phyloP scores from a whole-genome alignment of 2,113 vertebrate genomes.

The Edolisoma coerulescens region DNA sequence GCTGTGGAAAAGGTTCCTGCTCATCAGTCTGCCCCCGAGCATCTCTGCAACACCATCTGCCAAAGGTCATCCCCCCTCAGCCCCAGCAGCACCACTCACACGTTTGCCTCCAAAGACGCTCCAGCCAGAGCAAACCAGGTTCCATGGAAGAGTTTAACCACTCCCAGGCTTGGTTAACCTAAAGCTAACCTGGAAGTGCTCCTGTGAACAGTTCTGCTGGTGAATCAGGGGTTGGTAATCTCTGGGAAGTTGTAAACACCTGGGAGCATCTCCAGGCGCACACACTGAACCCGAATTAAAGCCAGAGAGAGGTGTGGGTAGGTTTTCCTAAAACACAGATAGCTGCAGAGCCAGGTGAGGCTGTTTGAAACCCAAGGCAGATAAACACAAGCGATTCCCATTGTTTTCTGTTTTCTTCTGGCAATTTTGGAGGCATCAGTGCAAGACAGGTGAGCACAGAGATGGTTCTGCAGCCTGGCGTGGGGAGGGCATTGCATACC shows the following conservation, averaged over 20 bases:
- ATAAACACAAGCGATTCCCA: neutral
- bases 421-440: neutral
- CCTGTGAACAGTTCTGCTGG: neutral
- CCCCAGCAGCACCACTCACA: neutral
- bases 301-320: neutral
- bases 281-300: neutral
- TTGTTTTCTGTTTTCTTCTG: neutral
- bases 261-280: neutral
- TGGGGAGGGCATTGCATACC: neutral
- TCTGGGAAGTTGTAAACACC: neutral
- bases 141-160: neutral
- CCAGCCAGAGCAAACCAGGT: neutral
- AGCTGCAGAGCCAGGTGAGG: neutral
- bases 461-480: neutral
- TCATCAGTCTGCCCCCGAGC: constrained; percentile 4
- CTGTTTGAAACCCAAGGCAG: neutral
- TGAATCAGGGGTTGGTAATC: neutral
- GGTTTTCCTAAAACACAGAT: neutral
- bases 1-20: neutral
- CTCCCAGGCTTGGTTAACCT: neutral
- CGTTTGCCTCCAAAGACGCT: neutral
- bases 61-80: constrained; percentile 8
- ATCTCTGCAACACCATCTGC: constrained; percentile 26
- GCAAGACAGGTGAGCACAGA: neutral
- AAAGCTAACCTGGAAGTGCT: neutral